A percentile compares a stretch with the other conserved stretches of the same genome.
Conservation (phyloP, 2,113 vertebrate genomes). For the Natator depressus region DNA sequence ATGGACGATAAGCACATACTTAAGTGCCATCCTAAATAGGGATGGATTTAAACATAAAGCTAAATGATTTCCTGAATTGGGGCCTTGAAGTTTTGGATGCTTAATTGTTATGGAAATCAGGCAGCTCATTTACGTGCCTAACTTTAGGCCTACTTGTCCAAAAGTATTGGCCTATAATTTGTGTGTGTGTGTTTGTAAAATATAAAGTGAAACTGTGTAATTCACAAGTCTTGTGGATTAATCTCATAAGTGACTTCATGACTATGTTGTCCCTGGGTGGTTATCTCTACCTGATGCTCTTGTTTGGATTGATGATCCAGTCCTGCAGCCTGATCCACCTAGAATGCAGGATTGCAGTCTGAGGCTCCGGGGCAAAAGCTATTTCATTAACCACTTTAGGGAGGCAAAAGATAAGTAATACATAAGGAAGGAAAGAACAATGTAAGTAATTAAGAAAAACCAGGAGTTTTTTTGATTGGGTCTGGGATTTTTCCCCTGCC, state of each 20-base stretch:
- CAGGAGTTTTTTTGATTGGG: background rate
- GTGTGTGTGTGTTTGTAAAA: background rate
- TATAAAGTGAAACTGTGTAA: background rate
- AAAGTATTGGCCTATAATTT: background rate
- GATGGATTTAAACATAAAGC: background rate
- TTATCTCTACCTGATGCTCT: background rate
- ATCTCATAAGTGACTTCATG: background rate
- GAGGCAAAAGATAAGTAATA: background rate
- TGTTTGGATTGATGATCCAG: constrained; percentile 6
- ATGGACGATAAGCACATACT: background rate
- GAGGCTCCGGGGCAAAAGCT: background rate
- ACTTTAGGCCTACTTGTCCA: background rate
- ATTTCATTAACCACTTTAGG: background rate
- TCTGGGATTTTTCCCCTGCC: background rate
- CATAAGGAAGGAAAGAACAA: background rate
- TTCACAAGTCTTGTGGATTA: background rate
- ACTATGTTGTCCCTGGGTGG: background rate
- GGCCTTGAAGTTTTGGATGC: background rate
- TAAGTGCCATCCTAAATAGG: background rate
- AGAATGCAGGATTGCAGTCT: background rate
- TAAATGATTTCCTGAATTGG: background rate
- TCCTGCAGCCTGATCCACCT: constrained; percentile 11
- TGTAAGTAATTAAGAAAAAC: background rate
- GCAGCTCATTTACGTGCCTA: background rate
- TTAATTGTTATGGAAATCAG: constrained; percentile 27